Evolutionary conservation across 2,888 invertebrate genomes (phyloP).

Genomic region (Pantelozetes paolii): DNA sequence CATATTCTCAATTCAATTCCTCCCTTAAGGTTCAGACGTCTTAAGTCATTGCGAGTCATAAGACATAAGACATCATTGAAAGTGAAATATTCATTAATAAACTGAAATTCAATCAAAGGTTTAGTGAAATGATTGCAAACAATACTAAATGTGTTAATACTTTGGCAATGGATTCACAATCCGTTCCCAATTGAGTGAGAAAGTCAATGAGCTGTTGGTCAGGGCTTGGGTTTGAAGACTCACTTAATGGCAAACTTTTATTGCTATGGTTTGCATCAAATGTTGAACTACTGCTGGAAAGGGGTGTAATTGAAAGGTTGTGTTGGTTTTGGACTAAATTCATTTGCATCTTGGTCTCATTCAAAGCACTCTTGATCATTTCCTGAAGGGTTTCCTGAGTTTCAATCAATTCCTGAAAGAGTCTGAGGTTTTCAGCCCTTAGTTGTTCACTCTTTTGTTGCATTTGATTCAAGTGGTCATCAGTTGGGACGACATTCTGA

Average conservation of each 20-base stretch:
- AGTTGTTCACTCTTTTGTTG: conserved; percentile 32
- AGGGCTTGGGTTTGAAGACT: conserved; percentile 7
- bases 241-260: background rate
- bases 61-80: conserved; percentile 72
- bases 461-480: background rate
- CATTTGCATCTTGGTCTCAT: conserved; percentile 65
- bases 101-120: conserved; percentile 50
- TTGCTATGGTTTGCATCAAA: conserved; percentile 2
- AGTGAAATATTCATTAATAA: conserved; percentile 68
- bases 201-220: conserved; percentile 66
- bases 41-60: conserved; percentile 75
- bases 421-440: conserved; percentile 53
- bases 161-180: conserved; percentile 63
- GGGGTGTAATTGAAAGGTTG: background rate
- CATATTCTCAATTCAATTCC: conserved; percentile 79
- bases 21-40: conserved; percentile 70
- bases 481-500: background rate
- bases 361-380: conserved; percentile 65
- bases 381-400: conserved; percentile 65
- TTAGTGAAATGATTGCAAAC: background rate
- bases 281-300: conserved; percentile 29
- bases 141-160: conserved; percentile 51
- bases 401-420: conserved; percentile 71
- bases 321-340: conserved; percentile 55
- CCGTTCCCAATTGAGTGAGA: conserved; percentile 66